Base-by-base conservation (phyloP, 1,140 invertebrate species). In the Euschistus heros region DNA sequence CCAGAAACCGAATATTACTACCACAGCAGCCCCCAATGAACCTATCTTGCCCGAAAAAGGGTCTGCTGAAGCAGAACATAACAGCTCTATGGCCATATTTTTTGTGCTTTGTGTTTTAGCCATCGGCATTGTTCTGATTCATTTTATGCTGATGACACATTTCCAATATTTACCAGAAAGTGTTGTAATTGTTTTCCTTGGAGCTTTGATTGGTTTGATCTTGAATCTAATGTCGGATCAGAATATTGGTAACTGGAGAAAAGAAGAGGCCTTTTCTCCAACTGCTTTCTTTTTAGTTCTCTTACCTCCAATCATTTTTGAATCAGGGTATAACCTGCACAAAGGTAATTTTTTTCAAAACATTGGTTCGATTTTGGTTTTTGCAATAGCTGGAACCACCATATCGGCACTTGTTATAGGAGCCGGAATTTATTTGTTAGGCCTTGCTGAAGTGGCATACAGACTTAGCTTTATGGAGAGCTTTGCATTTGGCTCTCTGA, bases 281-380 rank as follows among this genome's bases (percentile, higher is more conserved):
- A 98, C 94, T 57, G 91, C 94, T 13, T 99, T 99, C 75, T 99
- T 99, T 72, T 80, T 98, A 54, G 89, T 98, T 0, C 80, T 98
- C 0, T 75, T 99, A n/a, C 96, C 96, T 7, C 96, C 96, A 0
- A 99, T 98, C 54, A 98, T 99, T 70, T 98, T 98, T 81, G 96
- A 99, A 78, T 97, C 94, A 5, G 96, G 96, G 5, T 98, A 98
- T 74, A 98, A 98, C 83, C 81, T 98, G 57, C 95, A 98, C 72
- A 98, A 98, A 77, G 94, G 95, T 62, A 98, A 98, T 74, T 99
- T 98, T 74, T 98, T 98, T 75, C 94, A 97, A 79, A 98, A 97
- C 74, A 95, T 98, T 74, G 94, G 93, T 26, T 94, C 88, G 7
- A 91, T 91, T 69, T 75, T 98, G 67, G 86, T 98, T 0, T 98